Evolutionary conservation across 2,888 invertebrate genomes (phyloP).

Genomic region (Dorcus hopei): DNA sequence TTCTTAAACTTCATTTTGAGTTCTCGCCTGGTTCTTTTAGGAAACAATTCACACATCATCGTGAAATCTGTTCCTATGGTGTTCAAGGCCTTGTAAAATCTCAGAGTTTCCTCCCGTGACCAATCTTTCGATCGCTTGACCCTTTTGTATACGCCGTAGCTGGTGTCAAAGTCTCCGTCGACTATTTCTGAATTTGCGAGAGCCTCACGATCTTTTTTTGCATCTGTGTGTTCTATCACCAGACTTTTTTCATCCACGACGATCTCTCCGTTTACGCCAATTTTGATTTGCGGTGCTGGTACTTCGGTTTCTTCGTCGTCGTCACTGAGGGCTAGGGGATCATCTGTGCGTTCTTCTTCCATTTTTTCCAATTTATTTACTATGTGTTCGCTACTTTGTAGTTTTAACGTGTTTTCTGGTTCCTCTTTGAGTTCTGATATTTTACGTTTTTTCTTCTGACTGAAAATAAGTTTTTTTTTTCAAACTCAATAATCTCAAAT

Average conservation of each 20-base stretch:
- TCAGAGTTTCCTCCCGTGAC: conserved; percentile 76
- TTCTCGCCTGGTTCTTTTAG: conserved; percentile 73
- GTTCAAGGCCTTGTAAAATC: conserved; percentile 87
- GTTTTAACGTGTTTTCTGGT: neutral
- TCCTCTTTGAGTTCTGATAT: neutral
- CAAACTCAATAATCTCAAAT: too few relatives aligned
- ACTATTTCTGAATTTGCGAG: conserved; percentile 65
- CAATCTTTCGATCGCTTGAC: conserved; percentile 70
- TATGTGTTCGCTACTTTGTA: neutral
- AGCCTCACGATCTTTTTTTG: conserved; percentile 59
- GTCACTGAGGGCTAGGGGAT: conserved; percentile 26
- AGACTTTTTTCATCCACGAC: conserved; percentile 83
- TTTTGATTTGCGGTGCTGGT: conserved; percentile 80
- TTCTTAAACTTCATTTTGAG: conserved; percentile 91
- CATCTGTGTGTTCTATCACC: conserved; percentile 70
- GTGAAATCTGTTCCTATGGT: conserved; percentile 91
- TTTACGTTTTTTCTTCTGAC: conserved; percentile 20
- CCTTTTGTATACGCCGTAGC: conserved; percentile 64
- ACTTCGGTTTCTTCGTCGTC: conserved; percentile 50
- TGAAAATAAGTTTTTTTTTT: conserved; percentile 12
- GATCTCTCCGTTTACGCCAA: conserved; percentile 81
- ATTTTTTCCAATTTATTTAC: conserved; percentile 25
- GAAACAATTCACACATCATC: conserved; percentile 78
- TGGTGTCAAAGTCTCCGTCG: conserved; percentile 57
- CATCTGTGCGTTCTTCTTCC: conserved; percentile 19